These are phyloP conservation scores for Porites cylindrica DNA, from an alignment of 92 coral and sea anemone species.

Conservation along the genomic window DNA sequence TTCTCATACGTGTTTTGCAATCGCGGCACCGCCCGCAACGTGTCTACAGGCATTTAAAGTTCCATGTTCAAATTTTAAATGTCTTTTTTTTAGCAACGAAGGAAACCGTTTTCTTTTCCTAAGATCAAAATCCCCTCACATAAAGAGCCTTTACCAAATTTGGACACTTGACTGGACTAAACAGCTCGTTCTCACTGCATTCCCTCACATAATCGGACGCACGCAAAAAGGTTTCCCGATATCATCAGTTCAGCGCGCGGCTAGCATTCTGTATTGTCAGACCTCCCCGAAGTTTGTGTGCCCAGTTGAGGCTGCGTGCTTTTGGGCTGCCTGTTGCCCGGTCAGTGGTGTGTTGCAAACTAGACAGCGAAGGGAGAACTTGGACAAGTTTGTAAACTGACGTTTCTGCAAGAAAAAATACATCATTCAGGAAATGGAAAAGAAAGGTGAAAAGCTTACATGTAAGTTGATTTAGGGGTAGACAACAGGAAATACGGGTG, in stretches of 20 bases:
- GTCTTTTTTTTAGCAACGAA: background rate
- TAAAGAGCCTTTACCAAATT: background rate
- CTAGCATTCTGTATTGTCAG: constrained; percentile 15
- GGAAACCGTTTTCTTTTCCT: background rate
- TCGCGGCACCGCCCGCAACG: too few relatives aligned
- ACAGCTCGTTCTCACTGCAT: too few relatives aligned
- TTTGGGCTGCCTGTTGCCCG: constrained; percentile 86
- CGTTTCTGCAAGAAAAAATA: constrained; percentile 67
- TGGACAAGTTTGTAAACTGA: constrained; percentile 86
- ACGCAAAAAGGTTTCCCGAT: background rate
- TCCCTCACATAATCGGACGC: too few relatives aligned
- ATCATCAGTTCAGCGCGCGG: background rate
- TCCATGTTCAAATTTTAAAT: too few relatives aligned
- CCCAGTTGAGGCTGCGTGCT: constrained; percentile 88
- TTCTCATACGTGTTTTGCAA: too few relatives aligned
- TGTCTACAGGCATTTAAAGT: too few relatives aligned
- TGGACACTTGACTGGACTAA: background rate
- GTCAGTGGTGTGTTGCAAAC: constrained; percentile 80
- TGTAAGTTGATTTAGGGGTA: background rate
- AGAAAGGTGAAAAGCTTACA: background rate
- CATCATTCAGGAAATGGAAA: background rate
- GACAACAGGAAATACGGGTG: too few relatives aligned
- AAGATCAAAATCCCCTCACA: background rate
- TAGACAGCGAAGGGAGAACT: constrained; percentile 90
- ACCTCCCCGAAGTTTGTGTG: constrained; percentile 96